Percentiles rank a stretch among this genome's conserved stretches.
These are phyloP conservation scores for Antedon mediterranea DNA, from an alignment of 53 echinoderm and acorn worm species.

Conservation along the genomic window DNA sequence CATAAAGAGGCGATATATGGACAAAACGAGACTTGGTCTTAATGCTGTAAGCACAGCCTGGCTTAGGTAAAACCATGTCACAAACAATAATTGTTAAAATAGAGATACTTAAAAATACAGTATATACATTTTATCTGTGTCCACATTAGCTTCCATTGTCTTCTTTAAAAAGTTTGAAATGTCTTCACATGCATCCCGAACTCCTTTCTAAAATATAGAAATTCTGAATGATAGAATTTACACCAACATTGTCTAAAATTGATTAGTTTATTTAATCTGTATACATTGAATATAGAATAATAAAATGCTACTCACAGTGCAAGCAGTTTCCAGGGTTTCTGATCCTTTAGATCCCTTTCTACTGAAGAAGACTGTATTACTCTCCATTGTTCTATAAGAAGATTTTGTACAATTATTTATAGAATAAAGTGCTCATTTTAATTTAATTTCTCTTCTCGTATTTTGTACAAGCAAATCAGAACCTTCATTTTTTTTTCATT, in stretches of 20 bases:
- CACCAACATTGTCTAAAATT: too few relatives aligned
- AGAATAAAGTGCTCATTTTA: not conserved
- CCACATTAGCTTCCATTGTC: slow-evolving; percentile 29
- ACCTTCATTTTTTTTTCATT: too few relatives aligned
- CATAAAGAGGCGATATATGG: too few relatives aligned
- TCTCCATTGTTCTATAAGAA: not conserved
- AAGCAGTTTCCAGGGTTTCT: slow-evolving; percentile 59
- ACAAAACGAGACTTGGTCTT: too few relatives aligned
- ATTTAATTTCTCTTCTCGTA: not conserved
- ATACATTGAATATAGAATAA: too few relatives aligned
- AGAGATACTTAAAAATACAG: not conserved
- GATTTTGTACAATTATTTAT: not conserved
- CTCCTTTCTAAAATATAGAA: slow-evolving; percentile 39
- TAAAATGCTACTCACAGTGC: slow-evolving; percentile 40
- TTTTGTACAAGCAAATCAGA: too few relatives aligned
- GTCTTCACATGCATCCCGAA: slow-evolving; percentile 47
- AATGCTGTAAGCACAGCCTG: too few relatives aligned
- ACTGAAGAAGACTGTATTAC: slow-evolving; percentile 22
- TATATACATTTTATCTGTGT: slow-evolving; percentile 12
- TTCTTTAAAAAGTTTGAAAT: slow-evolving; percentile 31
- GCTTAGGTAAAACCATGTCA: too few relatives aligned
- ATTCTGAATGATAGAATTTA: too few relatives aligned
- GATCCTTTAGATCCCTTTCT: slow-evolving; percentile 11
- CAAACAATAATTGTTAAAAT: too few relatives aligned
- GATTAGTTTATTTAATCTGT: too few relatives aligned